These are phyloP conservation scores for Lissonota sp. DNA, from an alignment of 2,888 invertebrate species.

Conservation along the genomic window DNA sequence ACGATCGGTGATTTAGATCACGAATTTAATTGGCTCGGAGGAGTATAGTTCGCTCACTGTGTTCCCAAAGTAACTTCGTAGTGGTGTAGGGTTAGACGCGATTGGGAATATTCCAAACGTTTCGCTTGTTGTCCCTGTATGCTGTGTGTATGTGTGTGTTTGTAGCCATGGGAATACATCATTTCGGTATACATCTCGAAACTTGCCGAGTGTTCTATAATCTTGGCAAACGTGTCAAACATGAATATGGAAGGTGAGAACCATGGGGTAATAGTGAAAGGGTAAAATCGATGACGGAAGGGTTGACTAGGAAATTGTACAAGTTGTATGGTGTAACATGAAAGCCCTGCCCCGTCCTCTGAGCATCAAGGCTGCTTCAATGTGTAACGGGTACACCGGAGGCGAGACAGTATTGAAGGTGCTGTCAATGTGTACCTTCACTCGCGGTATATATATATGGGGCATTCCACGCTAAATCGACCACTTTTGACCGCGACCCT, in stretches of 20 bases:
- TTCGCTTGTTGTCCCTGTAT: slow-evolving; percentile 33
- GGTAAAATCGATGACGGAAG: slow-evolving; percentile 34
- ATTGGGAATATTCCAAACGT: slow-evolving; percentile 56
- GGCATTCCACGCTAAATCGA: no score
- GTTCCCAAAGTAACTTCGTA: slow-evolving; percentile 51
- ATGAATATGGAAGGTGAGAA: slow-evolving; percentile 63
- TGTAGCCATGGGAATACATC: slow-evolving; percentile 58
- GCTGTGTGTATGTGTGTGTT: neutral
- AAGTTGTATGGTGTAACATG: slow-evolving; percentile 57
- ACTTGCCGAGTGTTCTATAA: slow-evolving; percentile 64
- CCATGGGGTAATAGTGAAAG: slow-evolving; percentile 45
- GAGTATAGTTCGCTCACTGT: slow-evolving; percentile 12
- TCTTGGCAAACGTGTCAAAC: slow-evolving; percentile 58
- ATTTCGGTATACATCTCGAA: slow-evolving; percentile 65
- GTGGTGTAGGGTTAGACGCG: slow-evolving; percentile 59
- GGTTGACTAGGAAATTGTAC: slow-evolving; percentile 55
- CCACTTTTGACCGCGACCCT: no score
- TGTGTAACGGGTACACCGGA: neutral
- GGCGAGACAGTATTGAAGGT: slow-evolving; percentile 27
- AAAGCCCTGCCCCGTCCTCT: slow-evolving; percentile 41
- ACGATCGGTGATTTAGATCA: slow-evolving; percentile 59
- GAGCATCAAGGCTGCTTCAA: slow-evolving; percentile 34
- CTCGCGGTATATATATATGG: slow-evolving; percentile 17
- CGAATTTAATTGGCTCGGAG: slow-evolving; percentile 61
- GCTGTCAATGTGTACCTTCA: neutral